phyloP scores from a whole-genome alignment of 2,888 invertebrate genomes.

The Erebia palarica region DNA sequence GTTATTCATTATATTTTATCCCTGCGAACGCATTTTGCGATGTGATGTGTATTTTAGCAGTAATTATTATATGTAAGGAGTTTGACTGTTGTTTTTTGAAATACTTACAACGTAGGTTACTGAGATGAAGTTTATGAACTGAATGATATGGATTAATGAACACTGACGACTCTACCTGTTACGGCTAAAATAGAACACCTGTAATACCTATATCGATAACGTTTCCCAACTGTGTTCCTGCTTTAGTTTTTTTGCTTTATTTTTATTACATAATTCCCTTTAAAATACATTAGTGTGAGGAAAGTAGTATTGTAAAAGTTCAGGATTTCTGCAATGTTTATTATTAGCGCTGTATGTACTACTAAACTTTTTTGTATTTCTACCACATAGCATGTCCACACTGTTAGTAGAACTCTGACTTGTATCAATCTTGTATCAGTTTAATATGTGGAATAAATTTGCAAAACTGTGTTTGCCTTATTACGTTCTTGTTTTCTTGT shows the following conservation, averaged over 20 bases:
- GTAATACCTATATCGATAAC: constrained; percentile 66
- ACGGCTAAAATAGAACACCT: constrained; percentile 77
- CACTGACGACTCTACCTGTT: constrained; percentile 67
- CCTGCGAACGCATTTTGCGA: constrained; percentile 91
- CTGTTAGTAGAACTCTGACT: constrained; percentile 80
- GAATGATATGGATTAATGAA: constrained; percentile 72
- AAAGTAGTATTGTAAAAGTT: constrained; percentile 78
- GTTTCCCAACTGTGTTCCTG: constrained; percentile 81
- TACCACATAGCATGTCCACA: constrained; percentile 78
- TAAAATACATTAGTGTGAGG: constrained; percentile 80
- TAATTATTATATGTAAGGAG: constrained; percentile 83
- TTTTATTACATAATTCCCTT: constrained; percentile 78
- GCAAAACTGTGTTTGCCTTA: constrained; percentile 83
- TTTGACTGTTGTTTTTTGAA: constrained; percentile 83
- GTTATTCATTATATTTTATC: constrained; percentile 90
- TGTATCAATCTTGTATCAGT: constrained; percentile 82
- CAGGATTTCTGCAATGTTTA: constrained; percentile 78
- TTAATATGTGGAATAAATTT: constrained; percentile 82
- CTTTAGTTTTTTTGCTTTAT: constrained; percentile 81
- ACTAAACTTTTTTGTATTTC: constrained; percentile 74
- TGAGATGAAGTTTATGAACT: constrained; percentile 59
- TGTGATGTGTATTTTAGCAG: constrained; percentile 84
- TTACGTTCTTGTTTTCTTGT: constrained; percentile 63
- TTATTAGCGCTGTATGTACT: constrained; percentile 78
- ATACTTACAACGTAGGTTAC: constrained; percentile 81